A percentile compares a stretch with the other conserved stretches of the same genome.
Evolutionary conservation across 2,888 invertebrate species (phyloP).

Genomic region (Stictocephala bisonia): DNA sequence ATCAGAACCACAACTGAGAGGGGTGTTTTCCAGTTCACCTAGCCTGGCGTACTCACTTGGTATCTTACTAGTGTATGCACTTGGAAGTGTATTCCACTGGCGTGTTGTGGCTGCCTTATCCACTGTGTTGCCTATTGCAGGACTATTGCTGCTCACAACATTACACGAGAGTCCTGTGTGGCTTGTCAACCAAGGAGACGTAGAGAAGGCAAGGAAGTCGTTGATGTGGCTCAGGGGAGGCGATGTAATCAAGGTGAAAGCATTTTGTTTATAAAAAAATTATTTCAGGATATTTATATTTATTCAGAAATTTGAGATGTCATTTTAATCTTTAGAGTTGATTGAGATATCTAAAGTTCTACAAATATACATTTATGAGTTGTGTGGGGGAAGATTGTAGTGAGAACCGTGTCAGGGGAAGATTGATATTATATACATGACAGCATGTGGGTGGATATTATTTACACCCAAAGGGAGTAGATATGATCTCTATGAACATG

Average conservation of each 20-base stretch:
- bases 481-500: too few species aligned
- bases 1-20: constrained; percentile 69
- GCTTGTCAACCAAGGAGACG: constrained; percentile 73
- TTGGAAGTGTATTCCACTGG: constrained; percentile 79
- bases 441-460: too few species aligned
- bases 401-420: too few species aligned
- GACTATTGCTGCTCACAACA: constrained; percentile 72
- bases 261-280: too few species aligned
- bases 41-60: constrained; percentile 81
- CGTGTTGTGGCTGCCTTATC: constrained; percentile 75
- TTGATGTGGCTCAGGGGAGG: constrained; percentile 73
- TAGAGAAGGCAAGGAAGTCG: constrained; percentile 69
- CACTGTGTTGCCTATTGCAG: constrained; percentile 70
- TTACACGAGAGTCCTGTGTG: constrained; percentile 83
- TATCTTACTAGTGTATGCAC: constrained; percentile 77
- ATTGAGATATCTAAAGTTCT: too few species aligned
- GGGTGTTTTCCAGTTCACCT: constrained; percentile 74
- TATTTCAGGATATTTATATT: too few species aligned
- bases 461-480: too few species aligned
- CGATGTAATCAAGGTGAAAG: constrained; percentile 33
- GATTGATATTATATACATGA: too few species aligned
- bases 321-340: too few species aligned
- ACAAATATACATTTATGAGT: too few species aligned
- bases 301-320: too few species aligned
- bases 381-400: too few species aligned